Base-by-base conservation (phyloP, 2,888 invertebrate species). In the Geophilus truncorum region DNA sequence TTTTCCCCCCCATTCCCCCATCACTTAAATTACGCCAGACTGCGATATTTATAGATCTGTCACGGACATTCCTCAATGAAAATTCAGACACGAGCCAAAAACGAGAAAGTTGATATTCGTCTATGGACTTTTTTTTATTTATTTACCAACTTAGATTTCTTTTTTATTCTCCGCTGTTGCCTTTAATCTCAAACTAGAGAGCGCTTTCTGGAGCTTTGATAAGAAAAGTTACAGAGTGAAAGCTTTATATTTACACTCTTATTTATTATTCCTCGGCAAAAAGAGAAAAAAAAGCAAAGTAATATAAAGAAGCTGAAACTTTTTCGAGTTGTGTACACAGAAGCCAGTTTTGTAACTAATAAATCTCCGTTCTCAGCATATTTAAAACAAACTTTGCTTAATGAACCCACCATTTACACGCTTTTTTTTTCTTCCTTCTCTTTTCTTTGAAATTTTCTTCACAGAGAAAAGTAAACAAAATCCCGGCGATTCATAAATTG, bases 61-160 rank as follows among this genome's bases (percentile, higher is more conserved):
- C 70, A 70, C 70, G 9, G 25, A 70, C 70, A 28, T 70, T 70
- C 70, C 70, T 70, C 12, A 70, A 70, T 70, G 70, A 70, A 70
- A 70, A 70, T 70, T 28, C 70, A 70, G 70, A 70, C 70, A 70
- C 28, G 70, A 70, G 70, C 70, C 70, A 25, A 70, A 62, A 70
- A 70, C 32, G 5, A 23, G 28, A 70, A 70, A 70, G 25, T 70
- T 28, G 70, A 70, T 28, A 70, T 70, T 28, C 70, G 28, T 70
- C 70, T 6, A 5, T 23, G 15, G 70, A 70, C 28, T 28, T 12
- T 28, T 70, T 62, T 57, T 23, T 18, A 57, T 57, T 18, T 70
- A 70, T 70, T 28, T 70, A 28, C n/a, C 28, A 23, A 28, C n/a
- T 70, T 25, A 25, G 7, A 12, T 23, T 57, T 57, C 21, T 12